Evolutionary conservation across 2,113 vertebrate species (phyloP).

Genomic region (Haemorhous mexicanus): DNA sequence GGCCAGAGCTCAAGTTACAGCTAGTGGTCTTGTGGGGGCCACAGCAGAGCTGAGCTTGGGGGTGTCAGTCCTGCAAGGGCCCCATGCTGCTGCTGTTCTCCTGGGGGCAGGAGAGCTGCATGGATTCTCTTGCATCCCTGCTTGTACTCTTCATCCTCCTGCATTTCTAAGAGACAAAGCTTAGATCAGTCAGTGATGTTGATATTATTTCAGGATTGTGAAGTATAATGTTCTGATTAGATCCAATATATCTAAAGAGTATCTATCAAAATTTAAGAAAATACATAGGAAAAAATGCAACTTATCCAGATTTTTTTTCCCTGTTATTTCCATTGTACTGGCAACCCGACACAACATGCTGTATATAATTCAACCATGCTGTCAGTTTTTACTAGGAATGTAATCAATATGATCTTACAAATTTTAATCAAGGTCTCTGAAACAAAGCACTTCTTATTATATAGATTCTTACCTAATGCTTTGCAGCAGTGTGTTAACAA

Average conservation of each 20-base stretch:
- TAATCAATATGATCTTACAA: not conserved
- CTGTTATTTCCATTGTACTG: not conserved
- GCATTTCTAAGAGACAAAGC: not conserved
- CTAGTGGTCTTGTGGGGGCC: fast-evolving
- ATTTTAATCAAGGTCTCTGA: slow-evolving; percentile 12
- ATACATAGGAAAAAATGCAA: not conserved
- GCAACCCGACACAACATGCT: not conserved
- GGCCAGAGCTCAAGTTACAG: not conserved
- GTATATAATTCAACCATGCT: not conserved
- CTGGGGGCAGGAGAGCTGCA: not conserved
- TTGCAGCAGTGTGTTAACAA: slow-evolving; percentile 21
- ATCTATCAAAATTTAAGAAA: not conserved
- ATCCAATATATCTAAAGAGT: not conserved
- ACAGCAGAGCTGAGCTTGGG: not conserved
- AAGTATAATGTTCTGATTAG: not conserved
- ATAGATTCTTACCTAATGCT: not conserved
- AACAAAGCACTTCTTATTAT: not conserved
- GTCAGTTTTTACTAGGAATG: not conserved
- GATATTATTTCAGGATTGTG: not conserved
- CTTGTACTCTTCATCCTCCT: not conserved
- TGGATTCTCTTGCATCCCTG: not conserved
- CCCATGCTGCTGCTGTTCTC: not conserved
- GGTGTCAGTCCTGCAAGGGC: not conserved
- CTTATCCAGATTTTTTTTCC: not conserved
- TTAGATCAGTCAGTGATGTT: not conserved